Base-by-base conservation (phyloP, 2,797 vertebrate species). In the Kryptolebias ocellatus region DNA sequence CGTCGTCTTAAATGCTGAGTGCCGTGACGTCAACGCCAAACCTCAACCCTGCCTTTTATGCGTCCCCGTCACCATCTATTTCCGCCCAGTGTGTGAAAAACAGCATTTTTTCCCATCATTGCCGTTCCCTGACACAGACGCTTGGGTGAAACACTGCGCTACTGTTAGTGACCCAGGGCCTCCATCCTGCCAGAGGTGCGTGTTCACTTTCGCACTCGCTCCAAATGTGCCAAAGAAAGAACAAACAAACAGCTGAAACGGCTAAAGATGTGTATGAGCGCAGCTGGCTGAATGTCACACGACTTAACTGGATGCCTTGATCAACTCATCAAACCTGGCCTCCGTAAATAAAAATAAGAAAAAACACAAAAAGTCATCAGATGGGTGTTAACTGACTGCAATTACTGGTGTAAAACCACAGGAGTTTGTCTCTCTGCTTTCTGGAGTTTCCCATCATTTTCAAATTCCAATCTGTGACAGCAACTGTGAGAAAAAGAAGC, bases 51-150 rank as follows among this genome's bases (percentile, higher is more conserved):
- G 78, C 79, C 87, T 87, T 89, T 86, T 72, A 86, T 90, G 84
- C 87, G 85, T 89, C 79, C 67, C 81, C 90, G 89, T 92, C 88
- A 89, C 84, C 74, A 81, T 85, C 68, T 78, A 85, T 90, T 91
- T 91, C 83, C 84, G 70, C 79, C 70, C 56, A 57, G 74, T 76
- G 84, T 78, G 83, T 84, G 83, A 88, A 89, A 90, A 89, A 87
- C 72, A 84, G 80, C 83, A 87, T 77, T 81, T 76, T 83, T 83
- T 88, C 90, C 31, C 87, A 85, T 81, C 61, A 74, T 53, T 60
- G 67, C 52, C 29, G 63, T 75, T 74, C 73, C 63, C 64, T 27
- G 66, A 85, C 79, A 64, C 8, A 58, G 72, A 73, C 60, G 1
- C 61, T 59, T 71, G 73, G 50, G 56, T 42, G 11, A 42, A 80